Base-by-base conservation (phyloP, 2,113 vertebrate genomes). In the Mormoops blainvillei region DNA sequence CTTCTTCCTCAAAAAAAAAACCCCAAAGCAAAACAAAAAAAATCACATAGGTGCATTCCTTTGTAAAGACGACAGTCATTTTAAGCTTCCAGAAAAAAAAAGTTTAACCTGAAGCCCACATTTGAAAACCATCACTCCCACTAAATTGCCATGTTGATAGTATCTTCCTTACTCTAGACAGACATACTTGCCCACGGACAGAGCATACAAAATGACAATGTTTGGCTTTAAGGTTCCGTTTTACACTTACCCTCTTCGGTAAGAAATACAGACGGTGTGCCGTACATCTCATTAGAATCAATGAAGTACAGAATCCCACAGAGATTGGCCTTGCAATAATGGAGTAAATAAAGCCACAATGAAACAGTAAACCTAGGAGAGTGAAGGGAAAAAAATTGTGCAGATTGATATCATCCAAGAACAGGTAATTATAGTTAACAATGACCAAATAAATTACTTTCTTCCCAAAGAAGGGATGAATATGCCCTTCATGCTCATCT, bases 221-320 rank as follows among this genome's bases (percentile, higher is more conserved):
- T 28, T 88, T 24, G 50, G 0, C 15, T 89, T 76, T 87, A 81
- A 96, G 41, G 68, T 41, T 12, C 14, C 82, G 41, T 58, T 81
- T 76, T 20, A 78, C 84, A 96, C 99, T 99, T 98, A 99, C 99
- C 99, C 98, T 99, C 98, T 86, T 99, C 95, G 45, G 98, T 99
- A n/a, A 99, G 98, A 97, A 99, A 99, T 36, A 99, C 88, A 96
- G 99, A 98, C 80, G 99, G 98, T 11, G 99, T 99, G 89, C 97
- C 97, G 14, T 98, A 99, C 92, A 95, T 97, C 87, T 98, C 98
- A 73, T 98, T 98, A 2, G 93, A 85, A 96, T 99, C 98, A 58
- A 99, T 97, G 87, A 99, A 99, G 97, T 99, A 99, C 89, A 99
- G 97, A 97, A 99, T 98, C 50, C 99, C 99, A 92, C 99, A 99